A percentile compares a stretch with the other conserved stretches of the same genome.
Evolutionary conservation across 1,140 invertebrate genomes (phyloP).

Genomic region (Lasioglossum albipes): DNA sequence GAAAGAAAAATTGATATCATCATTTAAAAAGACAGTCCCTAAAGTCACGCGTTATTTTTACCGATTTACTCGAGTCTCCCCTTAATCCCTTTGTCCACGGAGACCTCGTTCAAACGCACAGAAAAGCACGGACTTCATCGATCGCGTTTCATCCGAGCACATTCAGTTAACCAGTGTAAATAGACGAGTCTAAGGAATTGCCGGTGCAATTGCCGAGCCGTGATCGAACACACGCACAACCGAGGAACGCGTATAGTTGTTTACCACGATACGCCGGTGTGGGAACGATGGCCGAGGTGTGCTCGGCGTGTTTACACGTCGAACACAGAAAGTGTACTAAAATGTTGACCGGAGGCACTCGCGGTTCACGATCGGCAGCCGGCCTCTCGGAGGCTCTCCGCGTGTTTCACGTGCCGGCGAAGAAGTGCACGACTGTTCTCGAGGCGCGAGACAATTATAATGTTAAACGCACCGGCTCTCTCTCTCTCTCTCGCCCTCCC

Average conservation of each 20-base stretch:
- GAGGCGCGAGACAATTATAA: conserved; percentile 58
- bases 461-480: conserved; percentile 40
- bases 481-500: not conserved
- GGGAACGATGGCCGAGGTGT: not conserved
- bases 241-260: not conserved
- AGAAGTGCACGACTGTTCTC: conserved; percentile 45
- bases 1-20: too few relatives aligned
- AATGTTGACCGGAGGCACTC: conserved; percentile 37
- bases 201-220: too few relatives aligned
- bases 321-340: conserved; percentile 68
- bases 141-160: too few relatives aligned
- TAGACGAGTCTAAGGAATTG: too few relatives aligned
- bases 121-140: too few relatives aligned
- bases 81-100: too few relatives aligned
- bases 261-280: not conserved
- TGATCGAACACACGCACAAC: too few relatives aligned
- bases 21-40: too few relatives aligned
- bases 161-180: too few relatives aligned
- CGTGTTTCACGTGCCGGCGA: conserved; percentile 45
- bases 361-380: conserved; percentile 41
- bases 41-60: too few relatives aligned
- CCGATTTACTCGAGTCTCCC: too few relatives aligned
- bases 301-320: conserved; percentile 51
- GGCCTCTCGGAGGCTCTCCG: conserved; percentile 27
- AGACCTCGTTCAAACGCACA: too few relatives aligned